Conservation (phyloP, 2,113 vertebrate species). For the Tonatia bakeri region DNA sequence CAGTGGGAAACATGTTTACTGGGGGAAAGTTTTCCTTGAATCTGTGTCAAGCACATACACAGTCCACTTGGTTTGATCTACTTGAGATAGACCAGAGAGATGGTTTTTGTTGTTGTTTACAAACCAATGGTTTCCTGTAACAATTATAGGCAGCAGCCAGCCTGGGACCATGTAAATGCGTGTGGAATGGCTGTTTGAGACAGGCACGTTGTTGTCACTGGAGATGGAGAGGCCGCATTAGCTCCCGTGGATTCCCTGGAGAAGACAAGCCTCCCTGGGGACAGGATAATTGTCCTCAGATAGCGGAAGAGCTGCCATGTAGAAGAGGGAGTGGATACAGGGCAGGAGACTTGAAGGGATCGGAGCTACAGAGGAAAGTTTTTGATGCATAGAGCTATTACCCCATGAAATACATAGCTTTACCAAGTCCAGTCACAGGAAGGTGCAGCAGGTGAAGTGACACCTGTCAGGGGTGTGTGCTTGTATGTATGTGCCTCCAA, state of each 20-base stretch:
- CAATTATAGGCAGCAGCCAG: slow-evolving; percentile 47
- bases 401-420: background rate
- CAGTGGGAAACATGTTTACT: background rate
- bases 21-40: background rate
- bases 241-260: slow-evolving; percentile 44
- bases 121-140: slow-evolving; percentile 52
- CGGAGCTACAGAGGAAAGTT: background rate
- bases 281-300: slow-evolving; percentile 53
- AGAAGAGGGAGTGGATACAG: background rate
- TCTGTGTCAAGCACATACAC: background rate
- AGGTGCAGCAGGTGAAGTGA: background rate
- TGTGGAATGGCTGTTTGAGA: slow-evolving; percentile 49
- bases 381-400: background rate
- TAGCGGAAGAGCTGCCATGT: background rate
- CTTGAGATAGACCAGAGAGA: slow-evolving; percentile 8
- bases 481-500: background rate
- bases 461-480: background rate
- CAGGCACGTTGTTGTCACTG: slow-evolving; percentile 43
- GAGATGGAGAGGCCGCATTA: slow-evolving; percentile 54
- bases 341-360: background rate
- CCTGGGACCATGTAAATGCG: slow-evolving; percentile 56
- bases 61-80: slow-evolving; percentile 35
- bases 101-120: slow-evolving; percentile 38
- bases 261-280: slow-evolving; percentile 29
- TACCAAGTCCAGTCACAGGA: background rate